Evolutionary conservation across 2,888 invertebrate species (phyloP), one percentile per base, ranked within the genome.

Genomic region (Amblyjoppa proteus): DNA sequence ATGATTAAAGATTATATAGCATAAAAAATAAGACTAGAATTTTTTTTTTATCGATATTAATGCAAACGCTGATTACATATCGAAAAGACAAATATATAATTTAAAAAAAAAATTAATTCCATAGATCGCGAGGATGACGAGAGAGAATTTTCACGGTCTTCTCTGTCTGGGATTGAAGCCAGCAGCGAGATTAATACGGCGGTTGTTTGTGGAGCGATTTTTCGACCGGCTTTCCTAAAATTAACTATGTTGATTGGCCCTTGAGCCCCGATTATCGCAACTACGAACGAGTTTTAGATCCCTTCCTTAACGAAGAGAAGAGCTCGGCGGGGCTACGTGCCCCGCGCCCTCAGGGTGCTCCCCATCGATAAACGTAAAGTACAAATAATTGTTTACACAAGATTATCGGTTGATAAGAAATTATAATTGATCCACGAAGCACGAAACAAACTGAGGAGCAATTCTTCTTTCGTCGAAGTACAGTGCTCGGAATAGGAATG

Each of bases 201-300:
- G 89, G 90, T 89, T 92, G 91, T 92, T 91, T 92, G 89, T 88
- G 70, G 83, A 91, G 71, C 88, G 90, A 92, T 92, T 92, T 91
- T 92, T 91, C 89, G 86, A 88, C 87, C 75, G 84, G 68, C 75
- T 87, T 81, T 88, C 84, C 86, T 87, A 76, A 91, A 91, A 92
- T 92, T 90, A 91, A 88, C 88, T 84, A 81, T 81, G 81, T 84
- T 88, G 90, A 90, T 91, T 90, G 88, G 88, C 81, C 83, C 85
- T 90, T 88, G 88, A 90, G 87, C 90, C 86, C 84, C 71, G 89
- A 89, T 90, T 90, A 87, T 89, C 89, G 82, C 86, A 74, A 82
- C 79, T 87, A 80, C 80, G 38, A 73, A 81, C 84, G 81, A 81
- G 77, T 80, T 81, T 81, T 61, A 58, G 41, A 68, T 64, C 81